Evolutionary conservation across 2,113 vertebrate species (phyloP).

Genomic region (Bagarius yarrelli): DNA sequence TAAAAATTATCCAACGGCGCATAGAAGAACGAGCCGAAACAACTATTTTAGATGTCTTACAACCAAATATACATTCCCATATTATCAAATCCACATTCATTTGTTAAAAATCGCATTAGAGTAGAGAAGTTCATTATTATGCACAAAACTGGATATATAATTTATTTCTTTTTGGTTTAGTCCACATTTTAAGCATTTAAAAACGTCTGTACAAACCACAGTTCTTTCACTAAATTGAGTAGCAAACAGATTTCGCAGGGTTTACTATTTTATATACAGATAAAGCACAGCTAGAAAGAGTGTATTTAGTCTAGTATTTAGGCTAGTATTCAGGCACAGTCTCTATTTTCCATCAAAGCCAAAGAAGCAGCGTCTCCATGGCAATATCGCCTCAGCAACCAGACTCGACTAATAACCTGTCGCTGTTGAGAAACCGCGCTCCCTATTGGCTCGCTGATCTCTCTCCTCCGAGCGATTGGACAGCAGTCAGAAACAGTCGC

Average conservation of each 20-base stretch:
- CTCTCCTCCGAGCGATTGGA: background rate
- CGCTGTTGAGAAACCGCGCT: background rate
- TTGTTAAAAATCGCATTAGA: no score
- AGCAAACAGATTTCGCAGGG: background rate
- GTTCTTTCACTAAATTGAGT: background rate
- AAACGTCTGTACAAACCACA: background rate
- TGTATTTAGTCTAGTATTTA: no score
- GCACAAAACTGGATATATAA: background rate
- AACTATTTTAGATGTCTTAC: no score
- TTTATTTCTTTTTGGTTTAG: no score
- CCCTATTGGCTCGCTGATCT: background rate
- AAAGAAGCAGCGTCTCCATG: background rate
- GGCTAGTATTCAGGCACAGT: background rate
- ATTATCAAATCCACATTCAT: no score
- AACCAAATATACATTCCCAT: no score
- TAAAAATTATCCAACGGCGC: no score
- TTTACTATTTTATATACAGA: background rate
- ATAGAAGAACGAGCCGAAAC: no score
- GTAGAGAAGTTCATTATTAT: no score
- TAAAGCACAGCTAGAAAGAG: background rate
- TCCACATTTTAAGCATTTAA: no score
- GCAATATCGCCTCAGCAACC: constrained; percentile 14
- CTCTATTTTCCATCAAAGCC: background rate
- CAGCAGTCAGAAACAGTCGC: background rate
- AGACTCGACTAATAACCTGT: constrained; percentile 1